These are phyloP conservation scores for Aphis gossypii DNA, from an alignment of 1,140 invertebrate species.

Conservation along the genomic window DNA sequence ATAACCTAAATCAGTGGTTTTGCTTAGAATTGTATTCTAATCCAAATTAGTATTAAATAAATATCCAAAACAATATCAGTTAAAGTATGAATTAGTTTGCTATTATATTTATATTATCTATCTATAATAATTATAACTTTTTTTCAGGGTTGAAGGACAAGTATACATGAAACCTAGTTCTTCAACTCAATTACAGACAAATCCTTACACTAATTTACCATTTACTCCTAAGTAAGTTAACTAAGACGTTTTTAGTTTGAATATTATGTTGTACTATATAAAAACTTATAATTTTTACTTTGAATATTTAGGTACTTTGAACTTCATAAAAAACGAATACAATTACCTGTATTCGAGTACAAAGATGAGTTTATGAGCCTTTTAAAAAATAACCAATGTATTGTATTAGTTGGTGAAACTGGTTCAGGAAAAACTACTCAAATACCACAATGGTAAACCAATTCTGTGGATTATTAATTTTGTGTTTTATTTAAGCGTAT, in stretches of 20 bases:
- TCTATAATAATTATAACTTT: not conserved
- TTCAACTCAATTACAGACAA: slow-evolving; percentile 62
- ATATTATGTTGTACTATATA: slow-evolving; percentile 37
- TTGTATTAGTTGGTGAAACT: slow-evolving; percentile 95
- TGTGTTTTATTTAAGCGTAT: not conserved
- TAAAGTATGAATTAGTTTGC: not conserved
- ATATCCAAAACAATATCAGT: not conserved
- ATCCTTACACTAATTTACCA: slow-evolving; percentile 77
- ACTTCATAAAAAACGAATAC: slow-evolving; percentile 85
- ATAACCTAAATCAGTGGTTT: not conserved
- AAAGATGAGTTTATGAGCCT: slow-evolving; percentile 93
- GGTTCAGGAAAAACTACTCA: slow-evolving; percentile 98
- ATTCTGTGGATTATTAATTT: not conserved
- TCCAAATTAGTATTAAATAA: not conserved
- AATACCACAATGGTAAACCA: slow-evolving; percentile 76
- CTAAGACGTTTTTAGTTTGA: not conserved
- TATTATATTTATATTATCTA: not conserved
- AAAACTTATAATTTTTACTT: slow-evolving; percentile 49
- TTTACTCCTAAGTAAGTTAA: slow-evolving; percentile 72
- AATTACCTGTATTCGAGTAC: slow-evolving; percentile 97
- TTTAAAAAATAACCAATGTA: slow-evolving; percentile 86
- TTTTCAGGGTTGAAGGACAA: slow-evolving; percentile 43
- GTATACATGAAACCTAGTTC: slow-evolving; percentile 46
- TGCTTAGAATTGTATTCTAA: not conserved
- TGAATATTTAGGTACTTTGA: slow-evolving; percentile 74